phyloP scores from a whole-genome alignment of 2,113 vertebrate species.

The Lycocorax pyrrhopterus region DNA sequence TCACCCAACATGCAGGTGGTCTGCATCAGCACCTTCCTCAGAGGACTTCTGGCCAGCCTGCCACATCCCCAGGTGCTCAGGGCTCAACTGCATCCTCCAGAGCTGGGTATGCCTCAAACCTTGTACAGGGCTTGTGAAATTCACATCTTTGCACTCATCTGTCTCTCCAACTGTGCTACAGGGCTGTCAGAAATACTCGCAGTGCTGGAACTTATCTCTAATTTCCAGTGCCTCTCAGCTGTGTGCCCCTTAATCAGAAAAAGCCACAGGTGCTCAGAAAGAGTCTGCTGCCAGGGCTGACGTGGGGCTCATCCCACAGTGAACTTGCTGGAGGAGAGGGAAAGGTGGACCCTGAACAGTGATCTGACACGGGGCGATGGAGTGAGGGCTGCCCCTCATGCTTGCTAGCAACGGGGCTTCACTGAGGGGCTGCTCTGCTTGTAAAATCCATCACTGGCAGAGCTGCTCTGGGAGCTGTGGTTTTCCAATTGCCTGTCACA shows the following conservation, averaged over 20 bases:
- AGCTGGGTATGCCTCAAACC: not conserved
- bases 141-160: not conserved
- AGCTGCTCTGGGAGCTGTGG: not conserved
- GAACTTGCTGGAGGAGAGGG: not conserved
- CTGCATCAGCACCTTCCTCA: not conserved
- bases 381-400: not conserved
- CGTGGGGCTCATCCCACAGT: fast-evolving
- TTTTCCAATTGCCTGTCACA: not conserved
- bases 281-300: not conserved
- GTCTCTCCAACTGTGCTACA: fast-evolving
- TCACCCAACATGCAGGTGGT: not conserved
- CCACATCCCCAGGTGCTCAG: not conserved
- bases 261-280: not conserved
- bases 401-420: not conserved
- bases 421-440: not conserved
- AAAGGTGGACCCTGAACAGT: not conserved
- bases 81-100: not conserved
- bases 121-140: not conserved
- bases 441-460: not conserved
- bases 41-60: not conserved
- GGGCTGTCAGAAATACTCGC: not conserved
- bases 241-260: not conserved
- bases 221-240: not conserved
- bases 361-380: fast-evolving
- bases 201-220: not conserved